Conservation (phyloP, 2,113 vertebrate species). For the Cinclus mexicanus region DNA sequence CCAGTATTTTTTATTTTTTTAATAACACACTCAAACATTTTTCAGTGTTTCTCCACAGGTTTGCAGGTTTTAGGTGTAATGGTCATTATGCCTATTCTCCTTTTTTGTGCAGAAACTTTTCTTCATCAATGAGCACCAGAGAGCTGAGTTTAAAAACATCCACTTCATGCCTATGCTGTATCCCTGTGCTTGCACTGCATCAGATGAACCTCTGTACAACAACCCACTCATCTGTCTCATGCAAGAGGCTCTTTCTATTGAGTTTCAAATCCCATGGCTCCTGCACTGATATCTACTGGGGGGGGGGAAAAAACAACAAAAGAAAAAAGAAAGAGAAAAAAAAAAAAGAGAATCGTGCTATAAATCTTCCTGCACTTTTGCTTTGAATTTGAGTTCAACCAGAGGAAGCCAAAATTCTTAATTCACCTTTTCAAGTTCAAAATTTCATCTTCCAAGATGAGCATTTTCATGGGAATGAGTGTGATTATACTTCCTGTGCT, state of each 20-base stretch:
- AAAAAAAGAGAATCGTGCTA: neutral
- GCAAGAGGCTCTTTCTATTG: neutral
- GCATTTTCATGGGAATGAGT: neutral
- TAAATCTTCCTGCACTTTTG: neutral
- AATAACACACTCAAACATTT: neutral
- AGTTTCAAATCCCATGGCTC: neutral
- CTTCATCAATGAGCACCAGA: neutral
- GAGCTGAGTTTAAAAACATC: neutral
- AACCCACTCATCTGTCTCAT: neutral
- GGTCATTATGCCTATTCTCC: neutral
- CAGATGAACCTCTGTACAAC: neutral
- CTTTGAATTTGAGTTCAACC: neutral
- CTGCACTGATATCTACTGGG: neutral
- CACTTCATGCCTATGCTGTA: neutral
- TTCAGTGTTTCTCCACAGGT: neutral
- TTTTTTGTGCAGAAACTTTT: neutral
- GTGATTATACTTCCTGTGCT: neutral
- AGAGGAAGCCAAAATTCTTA: neutral
- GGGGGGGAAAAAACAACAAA: neutral
- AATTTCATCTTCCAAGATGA: neutral
- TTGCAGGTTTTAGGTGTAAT: neutral
- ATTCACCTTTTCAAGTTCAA: neutral
- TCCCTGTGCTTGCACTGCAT: neutral
- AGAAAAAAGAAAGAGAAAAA: neutral
- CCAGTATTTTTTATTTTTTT: accelerated